These are phyloP conservation scores for Otolemur garnettii DNA, from an alignment of 2,113 vertebrate species.

Conservation along the genomic window DNA sequence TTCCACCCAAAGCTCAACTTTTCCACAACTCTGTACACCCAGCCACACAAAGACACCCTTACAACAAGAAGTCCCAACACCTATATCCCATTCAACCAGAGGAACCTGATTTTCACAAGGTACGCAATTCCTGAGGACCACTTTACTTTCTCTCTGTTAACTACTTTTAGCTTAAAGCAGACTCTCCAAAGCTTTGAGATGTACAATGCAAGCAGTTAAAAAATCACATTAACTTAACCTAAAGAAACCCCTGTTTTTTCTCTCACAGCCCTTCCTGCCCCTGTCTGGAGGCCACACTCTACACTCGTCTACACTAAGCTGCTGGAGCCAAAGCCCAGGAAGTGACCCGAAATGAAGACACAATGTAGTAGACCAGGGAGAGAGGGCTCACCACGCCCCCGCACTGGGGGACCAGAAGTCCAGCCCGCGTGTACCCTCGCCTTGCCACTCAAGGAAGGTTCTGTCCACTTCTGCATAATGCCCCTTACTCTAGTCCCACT, in stretches of 20 bases:
- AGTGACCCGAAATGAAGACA: not conserved
- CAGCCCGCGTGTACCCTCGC: not conserved
- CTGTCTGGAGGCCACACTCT: not conserved
- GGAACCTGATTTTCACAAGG: not conserved
- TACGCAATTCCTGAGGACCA: not conserved
- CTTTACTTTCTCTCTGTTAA: not conserved
- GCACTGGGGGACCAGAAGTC: not conserved
- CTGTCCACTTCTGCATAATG: not conserved
- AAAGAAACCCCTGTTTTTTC: not conserved
- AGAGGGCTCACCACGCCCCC: not conserved
- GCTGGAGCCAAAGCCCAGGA: not conserved
- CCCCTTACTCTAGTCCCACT: rapidly evolving
- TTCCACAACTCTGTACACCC: not conserved
- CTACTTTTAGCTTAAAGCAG: not conserved
- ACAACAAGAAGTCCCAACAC: not conserved
- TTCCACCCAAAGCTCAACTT: constrained; percentile 50
- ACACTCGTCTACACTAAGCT: not conserved
- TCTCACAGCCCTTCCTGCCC: not conserved
- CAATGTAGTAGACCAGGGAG: not conserved
- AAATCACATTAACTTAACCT: too few species aligned
- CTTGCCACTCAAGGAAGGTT: not conserved
- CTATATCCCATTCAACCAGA: not conserved
- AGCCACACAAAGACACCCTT: not conserved
- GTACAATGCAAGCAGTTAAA: too few species aligned
- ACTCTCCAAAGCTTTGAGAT: too few species aligned